A percentile compares a stretch with the other conserved stretches of the same genome.
phyloP scores from a whole-genome alignment of 1,140 invertebrate species.

The Drosophila bifasciata region DNA sequence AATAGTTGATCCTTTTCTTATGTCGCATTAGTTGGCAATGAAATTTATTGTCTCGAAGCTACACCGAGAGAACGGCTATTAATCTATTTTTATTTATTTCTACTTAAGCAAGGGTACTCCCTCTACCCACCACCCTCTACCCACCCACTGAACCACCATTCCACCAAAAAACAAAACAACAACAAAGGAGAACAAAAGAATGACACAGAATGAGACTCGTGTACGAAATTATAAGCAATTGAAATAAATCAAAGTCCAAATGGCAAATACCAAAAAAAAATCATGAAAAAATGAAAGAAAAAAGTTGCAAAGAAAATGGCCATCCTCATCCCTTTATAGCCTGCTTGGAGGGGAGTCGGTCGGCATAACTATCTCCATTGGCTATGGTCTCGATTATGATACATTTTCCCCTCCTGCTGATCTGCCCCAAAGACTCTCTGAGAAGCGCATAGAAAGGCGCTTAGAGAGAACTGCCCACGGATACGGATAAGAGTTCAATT shows the following conservation, averaged over 20 bases:
- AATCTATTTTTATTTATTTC: conserved; percentile 78
- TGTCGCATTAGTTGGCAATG: conserved; percentile 18
- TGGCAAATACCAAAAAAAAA: conserved; percentile 51
- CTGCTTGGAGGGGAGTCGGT: no score
- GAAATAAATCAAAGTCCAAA: conserved; percentile 79
- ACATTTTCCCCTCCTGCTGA: no score
- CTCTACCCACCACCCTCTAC: not conserved
- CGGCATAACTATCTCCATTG: no score
- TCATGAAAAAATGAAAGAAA: not conserved
- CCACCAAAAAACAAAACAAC: no score
- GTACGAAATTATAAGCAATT: conserved; percentile 78
- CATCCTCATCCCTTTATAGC: no score
- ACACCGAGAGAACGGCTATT: conserved; percentile 60
- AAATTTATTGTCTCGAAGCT: conserved; percentile 56
- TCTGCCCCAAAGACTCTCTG: no score
- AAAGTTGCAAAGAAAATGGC: not conserved
- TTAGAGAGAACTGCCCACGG: no score
- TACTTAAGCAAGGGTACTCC: conserved; percentile 47
- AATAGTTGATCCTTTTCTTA: conserved; percentile 31
- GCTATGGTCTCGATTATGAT: no score
- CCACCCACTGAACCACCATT: not conserved
- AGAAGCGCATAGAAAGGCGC: no score
- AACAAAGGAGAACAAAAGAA: conserved; percentile 3
- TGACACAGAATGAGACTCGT: conserved; percentile 35
- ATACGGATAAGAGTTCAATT: no score